These are phyloP conservation scores for Crossocerus cetratus DNA, from an alignment of 2,888 invertebrate genomes.

Conservation along the genomic window DNA sequence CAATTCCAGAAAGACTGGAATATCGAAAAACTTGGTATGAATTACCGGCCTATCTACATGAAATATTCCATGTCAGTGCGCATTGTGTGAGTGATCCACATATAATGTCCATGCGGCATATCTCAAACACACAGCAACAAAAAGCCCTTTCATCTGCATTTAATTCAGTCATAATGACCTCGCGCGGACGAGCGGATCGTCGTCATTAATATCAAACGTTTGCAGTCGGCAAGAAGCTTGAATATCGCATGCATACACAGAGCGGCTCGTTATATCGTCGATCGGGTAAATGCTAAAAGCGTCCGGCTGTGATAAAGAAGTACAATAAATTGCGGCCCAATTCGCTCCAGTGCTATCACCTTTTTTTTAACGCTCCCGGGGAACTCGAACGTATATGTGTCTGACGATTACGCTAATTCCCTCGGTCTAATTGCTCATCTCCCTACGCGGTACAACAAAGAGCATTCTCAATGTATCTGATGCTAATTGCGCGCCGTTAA, in stretches of 20 bases:
- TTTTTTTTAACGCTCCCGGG: neutral
- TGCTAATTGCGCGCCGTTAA: too few species aligned
- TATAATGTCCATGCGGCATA: neutral
- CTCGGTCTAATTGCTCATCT: too few species aligned
- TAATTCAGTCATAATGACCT: slow-evolving; percentile 18
- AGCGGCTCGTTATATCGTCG: slow-evolving; percentile 25
- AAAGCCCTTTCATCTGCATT: slow-evolving; percentile 10
- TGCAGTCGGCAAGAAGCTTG: slow-evolving; percentile 12
- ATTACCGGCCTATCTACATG: neutral
- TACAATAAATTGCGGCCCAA: slow-evolving; percentile 22
- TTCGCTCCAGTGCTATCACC: neutral
- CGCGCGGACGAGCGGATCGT: neutral
- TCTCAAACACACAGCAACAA: neutral
- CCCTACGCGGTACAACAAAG: too few species aligned
- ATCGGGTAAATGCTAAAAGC: slow-evolving; percentile 22
- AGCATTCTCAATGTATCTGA: too few species aligned
- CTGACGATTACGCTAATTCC: too few species aligned
- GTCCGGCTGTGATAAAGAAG: neutral
- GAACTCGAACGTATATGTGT: too few species aligned
- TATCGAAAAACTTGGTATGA: slow-evolving; percentile 14
- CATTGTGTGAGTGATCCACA: neutral
- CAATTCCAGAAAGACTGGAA: slow-evolving; percentile 13
- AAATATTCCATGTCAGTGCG: neutral
- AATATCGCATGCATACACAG: slow-evolving; percentile 9
- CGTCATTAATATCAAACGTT: slow-evolving; percentile 31